phyloP scores from a whole-genome alignment of 2,888 invertebrate genomes.

The Spatulosminthurus flaviceps region DNA sequence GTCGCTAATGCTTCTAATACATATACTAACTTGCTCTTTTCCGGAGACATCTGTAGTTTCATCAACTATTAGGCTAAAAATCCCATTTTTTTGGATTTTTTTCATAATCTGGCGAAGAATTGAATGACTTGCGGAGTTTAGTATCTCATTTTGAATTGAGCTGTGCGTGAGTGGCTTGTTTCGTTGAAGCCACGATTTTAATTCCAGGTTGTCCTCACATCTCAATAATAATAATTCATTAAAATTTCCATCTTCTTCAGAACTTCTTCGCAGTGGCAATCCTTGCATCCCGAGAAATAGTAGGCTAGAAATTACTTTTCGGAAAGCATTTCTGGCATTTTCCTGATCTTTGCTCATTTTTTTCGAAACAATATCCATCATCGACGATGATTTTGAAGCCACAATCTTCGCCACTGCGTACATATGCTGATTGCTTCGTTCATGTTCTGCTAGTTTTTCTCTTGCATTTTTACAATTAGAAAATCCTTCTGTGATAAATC shows the following conservation, averaged over 20 bases:
- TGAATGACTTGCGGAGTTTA: neutral
- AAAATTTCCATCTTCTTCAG: slow-evolving; percentile 41
- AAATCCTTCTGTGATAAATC: slow-evolving; percentile 35
- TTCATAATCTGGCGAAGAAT: too few species aligned
- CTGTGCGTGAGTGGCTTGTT: slow-evolving; percentile 28
- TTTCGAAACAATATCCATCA: neutral
- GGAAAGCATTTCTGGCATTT: neutral
- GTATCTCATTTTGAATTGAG: slow-evolving; percentile 46
- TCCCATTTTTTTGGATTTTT: neutral
- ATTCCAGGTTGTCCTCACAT: slow-evolving; percentile 22
- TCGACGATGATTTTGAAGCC: neutral
- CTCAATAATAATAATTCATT: slow-evolving; percentile 29
- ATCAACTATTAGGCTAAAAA: slow-evolving; percentile 47
- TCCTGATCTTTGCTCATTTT: neutral
- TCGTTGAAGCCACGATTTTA: slow-evolving; percentile 5
- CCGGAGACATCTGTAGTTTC: slow-evolving; percentile 47
- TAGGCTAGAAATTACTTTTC: slow-evolving; percentile 10
- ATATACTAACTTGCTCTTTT: slow-evolving; percentile 46
- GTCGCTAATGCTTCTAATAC: slow-evolving; percentile 23
- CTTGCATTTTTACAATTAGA: slow-evolving; percentile 46
- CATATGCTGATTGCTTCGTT: slow-evolving; percentile 34
- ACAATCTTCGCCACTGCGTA: slow-evolving; percentile 20
- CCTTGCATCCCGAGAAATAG: slow-evolving; percentile 42
- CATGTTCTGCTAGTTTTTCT: slow-evolving; percentile 29
- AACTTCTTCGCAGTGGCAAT: slow-evolving; percentile 34